These are phyloP conservation scores for Heliornis fulica DNA, from an alignment of 2,113 vertebrate species.

Conservation along the genomic window DNA sequence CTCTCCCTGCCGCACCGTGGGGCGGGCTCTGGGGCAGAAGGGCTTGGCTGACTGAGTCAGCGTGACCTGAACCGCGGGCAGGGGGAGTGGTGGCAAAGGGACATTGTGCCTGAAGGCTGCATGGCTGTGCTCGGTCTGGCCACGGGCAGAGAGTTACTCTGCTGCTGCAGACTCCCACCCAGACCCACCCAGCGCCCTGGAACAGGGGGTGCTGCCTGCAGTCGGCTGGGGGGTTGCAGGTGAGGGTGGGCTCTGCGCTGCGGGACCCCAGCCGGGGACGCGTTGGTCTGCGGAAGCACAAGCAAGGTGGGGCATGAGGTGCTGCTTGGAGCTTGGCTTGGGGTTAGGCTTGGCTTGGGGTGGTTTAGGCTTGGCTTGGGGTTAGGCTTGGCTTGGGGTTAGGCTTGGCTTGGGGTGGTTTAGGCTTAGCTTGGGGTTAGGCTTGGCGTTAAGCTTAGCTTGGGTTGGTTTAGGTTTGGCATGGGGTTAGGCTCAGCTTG, in stretches of 20 bases:
- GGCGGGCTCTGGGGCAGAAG: neutral
- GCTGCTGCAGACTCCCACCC: neutral
- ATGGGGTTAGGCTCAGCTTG: accelerated
- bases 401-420: neutral
- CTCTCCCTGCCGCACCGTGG: neutral
- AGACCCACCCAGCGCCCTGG: neutral
- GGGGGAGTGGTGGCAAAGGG: neutral
- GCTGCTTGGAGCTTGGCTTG: accelerated
- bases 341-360: neutral
- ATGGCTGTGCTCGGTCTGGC: accelerated
- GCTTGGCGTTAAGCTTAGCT: neutral
- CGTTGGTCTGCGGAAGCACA: neutral
- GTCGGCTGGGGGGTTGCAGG: neutral
- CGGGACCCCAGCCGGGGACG: neutral
- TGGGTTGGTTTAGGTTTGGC: neutral
- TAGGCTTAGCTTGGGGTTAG: neutral
- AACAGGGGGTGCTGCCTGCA: neutral
- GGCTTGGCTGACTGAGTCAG: neutral
- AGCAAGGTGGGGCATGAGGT: neutral
- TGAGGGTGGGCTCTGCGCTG: neutral
- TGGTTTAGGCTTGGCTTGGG: accelerated
- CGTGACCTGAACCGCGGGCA: neutral
- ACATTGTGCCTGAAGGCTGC: accelerated
- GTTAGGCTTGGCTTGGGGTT: accelerated
- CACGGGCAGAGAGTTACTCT: neutral